Evolutionary conservation across 2,113 vertebrate species (phyloP).

Genomic region (Chelonoidis abingdonii): DNA sequence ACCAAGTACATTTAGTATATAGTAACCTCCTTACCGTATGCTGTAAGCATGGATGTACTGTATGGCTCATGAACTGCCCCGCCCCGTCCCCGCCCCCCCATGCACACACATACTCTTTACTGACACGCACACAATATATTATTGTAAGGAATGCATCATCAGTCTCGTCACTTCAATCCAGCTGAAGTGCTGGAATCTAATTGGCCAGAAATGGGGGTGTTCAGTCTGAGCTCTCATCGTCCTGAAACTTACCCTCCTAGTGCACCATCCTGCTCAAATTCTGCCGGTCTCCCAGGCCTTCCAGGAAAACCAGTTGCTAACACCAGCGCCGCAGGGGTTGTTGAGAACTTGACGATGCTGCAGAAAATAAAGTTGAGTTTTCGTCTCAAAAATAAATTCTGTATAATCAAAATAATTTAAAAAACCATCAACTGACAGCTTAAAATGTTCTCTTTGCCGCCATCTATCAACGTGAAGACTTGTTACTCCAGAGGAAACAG

Average conservation of each 20-base stretch:
- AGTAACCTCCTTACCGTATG: not conserved
- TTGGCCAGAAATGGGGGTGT: not conserved
- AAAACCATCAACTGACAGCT: not conserved
- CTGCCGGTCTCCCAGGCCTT: not conserved
- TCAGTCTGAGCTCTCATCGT: not conserved
- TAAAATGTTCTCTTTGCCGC: not conserved
- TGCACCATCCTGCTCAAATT: not conserved
- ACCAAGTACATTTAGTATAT: not conserved
- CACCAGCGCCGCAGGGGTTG: not conserved
- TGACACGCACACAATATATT: not conserved
- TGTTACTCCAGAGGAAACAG: not conserved
- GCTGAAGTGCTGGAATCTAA: not conserved
- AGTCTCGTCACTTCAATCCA: not conserved
- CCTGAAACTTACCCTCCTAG: not conserved
- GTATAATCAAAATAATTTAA: constrained; percentile 7
- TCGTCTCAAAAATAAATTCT: constrained; percentile 17
- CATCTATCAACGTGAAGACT: not conserved
- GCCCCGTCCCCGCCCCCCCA: no score
- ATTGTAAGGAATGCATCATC: not conserved
- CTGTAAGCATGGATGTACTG: not conserved
- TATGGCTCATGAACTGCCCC: not conserved
- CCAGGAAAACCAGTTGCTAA: not conserved
- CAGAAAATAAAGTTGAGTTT: not conserved
- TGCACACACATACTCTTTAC: not conserved
- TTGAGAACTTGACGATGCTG: not conserved